A percentile compares a stretch with the other conserved stretches of the same genome.
phyloP scores from a whole-genome alignment of 2,113 vertebrate genomes.

The Sialia sialis region DNA sequence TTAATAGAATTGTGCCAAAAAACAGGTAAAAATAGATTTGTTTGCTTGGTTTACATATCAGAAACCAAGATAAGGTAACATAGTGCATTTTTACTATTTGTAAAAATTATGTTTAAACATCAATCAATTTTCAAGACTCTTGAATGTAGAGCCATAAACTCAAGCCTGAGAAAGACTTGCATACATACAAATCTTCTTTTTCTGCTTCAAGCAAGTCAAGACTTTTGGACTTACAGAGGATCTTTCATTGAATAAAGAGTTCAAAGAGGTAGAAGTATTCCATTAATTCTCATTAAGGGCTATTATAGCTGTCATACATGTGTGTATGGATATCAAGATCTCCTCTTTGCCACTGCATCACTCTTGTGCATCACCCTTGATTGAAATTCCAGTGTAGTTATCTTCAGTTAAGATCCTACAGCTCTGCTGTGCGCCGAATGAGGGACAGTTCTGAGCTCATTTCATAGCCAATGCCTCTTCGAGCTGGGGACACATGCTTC shows the following conservation, averaged over 20 bases:
- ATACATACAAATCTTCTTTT: neutral
- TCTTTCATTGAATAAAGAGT: neutral
- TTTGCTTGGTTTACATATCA: neutral
- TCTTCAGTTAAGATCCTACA: neutral
- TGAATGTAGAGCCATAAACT: neutral
- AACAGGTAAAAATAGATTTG: neutral
- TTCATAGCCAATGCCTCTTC: neutral
- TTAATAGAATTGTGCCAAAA: neutral
- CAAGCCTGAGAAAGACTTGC: neutral
- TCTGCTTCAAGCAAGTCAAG: neutral
- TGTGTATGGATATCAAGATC: neutral
- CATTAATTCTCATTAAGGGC: neutral
- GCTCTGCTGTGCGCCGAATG: neutral
- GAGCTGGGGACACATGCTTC: rapidly evolving
- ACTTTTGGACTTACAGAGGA: neutral
- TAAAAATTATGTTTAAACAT: neutral
- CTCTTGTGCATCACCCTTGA: neutral
- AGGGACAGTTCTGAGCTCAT: neutral
- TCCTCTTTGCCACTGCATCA: neutral
- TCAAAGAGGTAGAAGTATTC: neutral
- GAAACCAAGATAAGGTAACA: neutral
- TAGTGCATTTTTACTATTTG: neutral
- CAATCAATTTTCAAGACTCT: neutral
- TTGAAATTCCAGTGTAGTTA: neutral
- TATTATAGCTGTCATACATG: neutral